Percentiles rank a stretch among this genome's conserved stretches.
phyloP scores from a whole-genome alignment of 2,113 vertebrate genomes.

The Miniopterus natalensis region DNA sequence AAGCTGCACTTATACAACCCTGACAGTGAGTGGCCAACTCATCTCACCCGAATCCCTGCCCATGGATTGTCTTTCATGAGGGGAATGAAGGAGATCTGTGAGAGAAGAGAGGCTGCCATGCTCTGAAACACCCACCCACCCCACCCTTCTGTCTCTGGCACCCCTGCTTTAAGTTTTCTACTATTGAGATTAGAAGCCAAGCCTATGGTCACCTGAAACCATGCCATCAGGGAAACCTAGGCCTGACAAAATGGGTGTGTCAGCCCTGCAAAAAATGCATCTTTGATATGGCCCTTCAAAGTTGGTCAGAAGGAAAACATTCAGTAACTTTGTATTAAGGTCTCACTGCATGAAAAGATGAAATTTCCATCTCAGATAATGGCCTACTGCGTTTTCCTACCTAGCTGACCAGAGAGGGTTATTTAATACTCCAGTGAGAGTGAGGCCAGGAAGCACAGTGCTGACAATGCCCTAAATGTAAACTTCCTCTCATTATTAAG shows the following conservation, averaged over 20 bases:
- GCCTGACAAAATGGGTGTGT: background rate
- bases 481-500: background rate
- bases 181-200: background rate
- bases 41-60: background rate
- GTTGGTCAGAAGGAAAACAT: background rate
- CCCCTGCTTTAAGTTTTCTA: background rate
- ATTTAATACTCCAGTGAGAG: background rate
- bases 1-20: background rate
- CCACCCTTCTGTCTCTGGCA: background rate
- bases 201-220: background rate
- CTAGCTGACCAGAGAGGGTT: background rate
- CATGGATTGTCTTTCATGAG: background rate
- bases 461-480: background rate
- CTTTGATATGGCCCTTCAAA: background rate
- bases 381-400: background rate
- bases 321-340: background rate
- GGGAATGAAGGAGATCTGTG: background rate
- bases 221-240: background rate
- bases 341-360: background rate
- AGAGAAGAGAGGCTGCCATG: background rate
- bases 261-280: background rate
- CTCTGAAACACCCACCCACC: background rate
- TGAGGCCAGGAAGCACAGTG: background rate
- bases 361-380: slow-evolving; percentile 2
- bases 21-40: background rate